A percentile compares a stretch with the other conserved stretches of the same genome.
These are phyloP conservation scores for Shargacucullia verbasci DNA, from an alignment of 2,888 invertebrate genomes.

Conservation along the genomic window DNA sequence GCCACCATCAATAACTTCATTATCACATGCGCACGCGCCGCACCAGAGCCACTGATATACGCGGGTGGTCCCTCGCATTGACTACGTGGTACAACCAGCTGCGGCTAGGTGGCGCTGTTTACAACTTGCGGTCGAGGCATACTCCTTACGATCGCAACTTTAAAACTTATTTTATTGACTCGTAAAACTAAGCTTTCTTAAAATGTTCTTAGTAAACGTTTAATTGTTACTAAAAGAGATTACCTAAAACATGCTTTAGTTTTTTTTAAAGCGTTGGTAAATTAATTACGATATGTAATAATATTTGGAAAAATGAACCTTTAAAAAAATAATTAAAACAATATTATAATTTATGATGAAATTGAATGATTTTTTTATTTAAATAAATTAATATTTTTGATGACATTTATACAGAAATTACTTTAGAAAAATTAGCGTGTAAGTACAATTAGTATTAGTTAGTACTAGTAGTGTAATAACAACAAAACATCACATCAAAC, in stretches of 20 bases:
- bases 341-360: too few relatives aligned
- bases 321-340: too few relatives aligned
- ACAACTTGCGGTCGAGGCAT: conserved; percentile 46
- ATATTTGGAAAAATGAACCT: too few relatives aligned
- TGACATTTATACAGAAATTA: too few relatives aligned
- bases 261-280: conserved; percentile 5
- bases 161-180: conserved; percentile 56
- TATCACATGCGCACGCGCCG: conserved; percentile 46
- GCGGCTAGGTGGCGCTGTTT: conserved; percentile 78
- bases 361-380: too few relatives aligned
- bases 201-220: conserved; percentile 44
- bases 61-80: conserved; percentile 68
- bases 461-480: too few relatives aligned
- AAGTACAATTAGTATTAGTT: too few relatives aligned
- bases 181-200: conserved; percentile 56
- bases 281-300: too few relatives aligned
- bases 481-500: too few relatives aligned
- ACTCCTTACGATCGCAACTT: conserved; percentile 37
- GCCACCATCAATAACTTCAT: conserved; percentile 21
- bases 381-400: too few relatives aligned
- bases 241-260: conserved; percentile 1
- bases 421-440: too few relatives aligned
- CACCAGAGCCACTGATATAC: neutral
- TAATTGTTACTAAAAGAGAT: conserved; percentile 37
- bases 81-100: conserved; percentile 66